A percentile compares a stretch with the other conserved stretches of the same genome.
phyloP scores from a whole-genome alignment of 2,888 invertebrate species.

The Drosophila paranaensis region DNA sequence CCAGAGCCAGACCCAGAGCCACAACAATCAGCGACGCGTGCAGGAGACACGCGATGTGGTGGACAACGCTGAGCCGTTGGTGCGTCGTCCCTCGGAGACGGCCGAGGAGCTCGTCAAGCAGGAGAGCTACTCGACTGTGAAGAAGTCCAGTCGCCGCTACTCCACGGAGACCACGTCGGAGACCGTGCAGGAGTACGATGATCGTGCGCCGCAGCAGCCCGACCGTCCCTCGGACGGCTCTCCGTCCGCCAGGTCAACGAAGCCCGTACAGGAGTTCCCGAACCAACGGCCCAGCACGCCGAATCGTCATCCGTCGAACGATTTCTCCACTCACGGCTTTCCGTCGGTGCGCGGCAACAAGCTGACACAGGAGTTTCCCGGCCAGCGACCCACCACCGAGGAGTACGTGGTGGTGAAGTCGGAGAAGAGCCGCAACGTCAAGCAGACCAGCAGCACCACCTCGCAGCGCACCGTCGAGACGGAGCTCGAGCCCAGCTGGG shows the following conservation, averaged over 20 bases:
- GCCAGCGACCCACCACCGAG: slow-evolving; percentile 59
- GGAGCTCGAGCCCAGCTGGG: slow-evolving; percentile 64
- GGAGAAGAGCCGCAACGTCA: slow-evolving; percentile 72
- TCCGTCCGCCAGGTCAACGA: slow-evolving; percentile 68
- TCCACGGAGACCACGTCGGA: slow-evolving; percentile 83
- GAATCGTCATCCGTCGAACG: slow-evolving; percentile 37
- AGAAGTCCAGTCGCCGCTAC: slow-evolving; percentile 82
- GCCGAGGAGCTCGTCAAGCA: slow-evolving; percentile 64
- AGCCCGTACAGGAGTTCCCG: slow-evolving; percentile 75
- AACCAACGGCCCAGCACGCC: slow-evolving; percentile 62
- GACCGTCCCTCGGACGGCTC: not conserved
- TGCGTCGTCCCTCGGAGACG: slow-evolving; percentile 42
- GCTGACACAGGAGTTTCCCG: slow-evolving; percentile 71
- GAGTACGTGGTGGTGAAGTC: slow-evolving; percentile 75
- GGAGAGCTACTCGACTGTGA: slow-evolving; percentile 77
- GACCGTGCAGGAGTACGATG: slow-evolving; percentile 76
- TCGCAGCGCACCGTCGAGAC: slow-evolving; percentile 75
- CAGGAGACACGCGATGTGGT: slow-evolving; percentile 70
- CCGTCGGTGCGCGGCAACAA: slow-evolving; percentile 76
- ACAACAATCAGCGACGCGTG: slow-evolving; percentile 47
- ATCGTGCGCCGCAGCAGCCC: slow-evolving; percentile 36
- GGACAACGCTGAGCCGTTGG: slow-evolving; percentile 74
- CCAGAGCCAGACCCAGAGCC: slow-evolving; percentile 7
- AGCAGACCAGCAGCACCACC: slow-evolving; percentile 70
- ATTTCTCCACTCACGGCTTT: slow-evolving; percentile 79